Evolutionary conservation across 2,888 invertebrate species (phyloP), one percentile per base, ranked within the genome.

Genomic region (Gryllus longicercus): DNA sequence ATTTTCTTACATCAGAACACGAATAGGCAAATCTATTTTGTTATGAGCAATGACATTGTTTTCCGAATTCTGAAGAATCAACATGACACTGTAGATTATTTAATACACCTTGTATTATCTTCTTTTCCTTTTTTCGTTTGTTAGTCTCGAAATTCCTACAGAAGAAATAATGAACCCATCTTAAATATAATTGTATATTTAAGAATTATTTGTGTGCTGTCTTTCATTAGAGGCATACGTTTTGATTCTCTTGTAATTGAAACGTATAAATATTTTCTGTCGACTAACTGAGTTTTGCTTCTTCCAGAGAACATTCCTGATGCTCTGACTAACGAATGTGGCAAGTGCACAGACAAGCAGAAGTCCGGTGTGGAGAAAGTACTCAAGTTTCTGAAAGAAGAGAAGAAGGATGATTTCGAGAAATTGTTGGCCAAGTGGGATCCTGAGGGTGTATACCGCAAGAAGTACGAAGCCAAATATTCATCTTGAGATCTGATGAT

Each of bases 341-440:
- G 78, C 74, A 80, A 80, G 77, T 83, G 82, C 63, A 76, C 77
- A 4, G 79, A 81, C 16, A 79, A 78, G 49, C 82, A 83, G 77
- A 82, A 76, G 75, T 79, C 78, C 49, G 79, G 80, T 25, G 79
- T 80, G 2, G 79, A 82, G 74, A 82, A 81, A 63, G 82, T 82
- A 10, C 79, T 83, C 49, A 78, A 79, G 2, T 80, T 78, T 78
- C 51, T 83, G 77, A 81, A 79, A 51, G 79, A 81, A 51, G 80
- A 82, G 14, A 79, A 80, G 50, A 78, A 79, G 18, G 80, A 81
- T 2, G 78, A 78, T 49, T 83, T 82, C 81, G 75, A 51, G 12
- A 75, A 77, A 14, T 79, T 83, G 74, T 80, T 81, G 78, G 77
- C 49, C 49, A 83, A 83, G 76, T 83, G 80, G 76, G 82, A 83